Conservation (phyloP, 2,888 invertebrate species). For the Andrena trimmerana region DNA sequence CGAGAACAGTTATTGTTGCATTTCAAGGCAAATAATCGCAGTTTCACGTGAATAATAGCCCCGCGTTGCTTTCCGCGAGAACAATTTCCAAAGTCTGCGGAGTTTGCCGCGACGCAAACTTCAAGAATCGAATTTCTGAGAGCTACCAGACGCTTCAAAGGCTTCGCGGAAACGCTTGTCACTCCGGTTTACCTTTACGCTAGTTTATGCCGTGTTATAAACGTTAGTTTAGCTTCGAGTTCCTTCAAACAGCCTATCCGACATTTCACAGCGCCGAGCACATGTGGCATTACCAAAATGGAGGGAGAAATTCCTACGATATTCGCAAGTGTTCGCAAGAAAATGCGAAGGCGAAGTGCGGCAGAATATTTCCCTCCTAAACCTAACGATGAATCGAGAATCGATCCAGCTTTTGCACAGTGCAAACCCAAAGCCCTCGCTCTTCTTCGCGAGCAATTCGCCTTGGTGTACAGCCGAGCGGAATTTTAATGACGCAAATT, state of each 20-base stretch:
- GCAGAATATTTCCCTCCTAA: neutral
- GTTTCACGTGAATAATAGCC: neutral
- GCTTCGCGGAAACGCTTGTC: conserved; percentile 1
- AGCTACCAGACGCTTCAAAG: neutral
- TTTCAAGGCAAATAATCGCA: neutral
- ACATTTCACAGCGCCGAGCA: neutral
- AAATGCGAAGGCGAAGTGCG: too few species aligned
- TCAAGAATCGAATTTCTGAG: conserved; percentile 7
- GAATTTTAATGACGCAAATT: conserved; percentile 22
- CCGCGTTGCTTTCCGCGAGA: neutral
- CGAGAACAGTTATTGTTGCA: neutral
- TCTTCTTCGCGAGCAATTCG: neutral
- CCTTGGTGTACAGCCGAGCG: neutral
- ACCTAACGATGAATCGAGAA: neutral
- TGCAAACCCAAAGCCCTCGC: too few species aligned
- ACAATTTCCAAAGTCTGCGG: conserved; percentile 10
- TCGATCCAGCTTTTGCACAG: neutral
- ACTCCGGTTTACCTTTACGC: conserved; percentile 13
- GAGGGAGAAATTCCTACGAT: too few species aligned
- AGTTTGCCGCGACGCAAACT: conserved; percentile 1
- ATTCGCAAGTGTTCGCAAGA: neutral
- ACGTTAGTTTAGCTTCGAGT: neutral
- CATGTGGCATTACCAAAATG: neutral
- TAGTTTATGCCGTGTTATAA: neutral
- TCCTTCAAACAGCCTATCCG: neutral